Conservation (phyloP, 2,888 invertebrate species). For the Synergus gifuensis region DNA sequence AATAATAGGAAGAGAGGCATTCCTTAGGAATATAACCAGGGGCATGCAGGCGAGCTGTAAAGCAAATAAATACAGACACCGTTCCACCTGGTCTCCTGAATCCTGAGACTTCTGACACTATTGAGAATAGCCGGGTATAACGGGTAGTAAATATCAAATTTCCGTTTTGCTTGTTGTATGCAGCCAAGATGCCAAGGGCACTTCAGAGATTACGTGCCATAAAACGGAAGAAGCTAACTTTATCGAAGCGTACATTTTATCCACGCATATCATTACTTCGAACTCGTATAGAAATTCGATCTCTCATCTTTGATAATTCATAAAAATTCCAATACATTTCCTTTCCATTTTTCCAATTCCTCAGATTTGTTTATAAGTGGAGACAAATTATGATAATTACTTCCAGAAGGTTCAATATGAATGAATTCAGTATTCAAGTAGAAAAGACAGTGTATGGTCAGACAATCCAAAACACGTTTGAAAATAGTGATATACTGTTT, state of each 20-base stretch:
- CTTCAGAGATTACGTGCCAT: slow-evolving; percentile 33
- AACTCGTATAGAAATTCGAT: slow-evolving; percentile 21
- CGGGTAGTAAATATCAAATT: slow-evolving; percentile 41
- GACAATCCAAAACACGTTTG: not conserved
- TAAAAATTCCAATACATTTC: not conserved
- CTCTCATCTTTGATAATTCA: not conserved
- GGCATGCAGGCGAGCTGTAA: slow-evolving; percentile 8
- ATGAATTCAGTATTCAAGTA: not conserved
- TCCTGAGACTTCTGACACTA: slow-evolving; percentile 37
- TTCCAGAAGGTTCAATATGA: not conserved
- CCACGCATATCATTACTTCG: slow-evolving; percentile 17
- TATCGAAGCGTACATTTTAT: slow-evolving; percentile 11
- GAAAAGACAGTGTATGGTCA: not conserved
- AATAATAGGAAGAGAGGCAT: not conserved
- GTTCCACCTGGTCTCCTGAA: slow-evolving; percentile 14
- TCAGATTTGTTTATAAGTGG: not conserved
- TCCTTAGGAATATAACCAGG: not conserved
- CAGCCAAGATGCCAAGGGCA: slow-evolving; percentile 29
- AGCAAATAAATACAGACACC: slow-evolving; percentile 18
- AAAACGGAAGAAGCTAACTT: slow-evolving; percentile 29
- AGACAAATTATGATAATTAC: not conserved
- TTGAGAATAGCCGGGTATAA: slow-evolving; percentile 30
- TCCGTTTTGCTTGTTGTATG: slow-evolving; percentile 37
- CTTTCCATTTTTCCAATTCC: not conserved
- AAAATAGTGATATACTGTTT: not conserved